phyloP scores from a whole-genome alignment of 2,113 vertebrate species.

The Bos taurus region ARS-UCD2.0 NC_037345.1:5538001-5538500 shows the following conservation, averaged over 20 bases:
- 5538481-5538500: neutral
- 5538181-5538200: neutral
- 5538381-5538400: neutral
- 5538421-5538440: neutral
- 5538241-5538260: constrained; percentile 18
- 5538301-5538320: neutral
- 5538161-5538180: neutral
- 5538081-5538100: constrained; percentile 29
- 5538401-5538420: neutral
- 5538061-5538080: constrained; percentile 9
- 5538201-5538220: constrained; percentile 23
- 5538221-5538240: constrained; percentile 15
- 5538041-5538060: constrained; percentile 17
- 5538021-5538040: constrained; percentile 58
- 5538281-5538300: constrained; percentile 51
- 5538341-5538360: neutral
- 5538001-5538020: constrained; percentile 66
- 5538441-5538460: neutral
- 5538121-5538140: neutral
- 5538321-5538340: neutral
- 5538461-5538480: neutral
- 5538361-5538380: neutral
- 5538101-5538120: neutral
- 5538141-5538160: constrained; percentile 1
- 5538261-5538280: constrained; percentile 51